Conservation (phyloP, 2,888 invertebrate species). For the Eristalis pertinax region DNA sequence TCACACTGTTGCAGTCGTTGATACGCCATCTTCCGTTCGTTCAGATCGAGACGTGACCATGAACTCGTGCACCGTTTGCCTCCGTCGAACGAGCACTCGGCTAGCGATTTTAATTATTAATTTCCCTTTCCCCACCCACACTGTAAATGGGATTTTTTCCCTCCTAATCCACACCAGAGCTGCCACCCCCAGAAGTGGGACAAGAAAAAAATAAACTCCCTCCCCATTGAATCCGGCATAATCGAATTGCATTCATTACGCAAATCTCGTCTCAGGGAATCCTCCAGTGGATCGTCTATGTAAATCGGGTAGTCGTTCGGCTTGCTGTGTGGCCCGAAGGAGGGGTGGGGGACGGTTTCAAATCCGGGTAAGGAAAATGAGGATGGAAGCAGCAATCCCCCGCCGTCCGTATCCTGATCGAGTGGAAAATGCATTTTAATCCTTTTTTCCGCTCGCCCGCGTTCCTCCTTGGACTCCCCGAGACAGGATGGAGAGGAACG, state of each 20-base stretch:
- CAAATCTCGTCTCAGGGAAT: slow-evolving; percentile 40
- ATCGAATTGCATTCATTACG: slow-evolving; percentile 59
- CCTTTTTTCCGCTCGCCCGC: slow-evolving; percentile 38
- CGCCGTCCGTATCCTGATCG: slow-evolving; percentile 36
- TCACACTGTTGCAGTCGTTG: too few relatives aligned
- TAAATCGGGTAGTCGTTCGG: slow-evolving; percentile 33
- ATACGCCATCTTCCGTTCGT: not conserved
- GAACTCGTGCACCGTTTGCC: not conserved
- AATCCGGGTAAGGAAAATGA: slow-evolving; percentile 40
- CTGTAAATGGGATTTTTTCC: not conserved
- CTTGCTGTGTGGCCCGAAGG: not conserved
- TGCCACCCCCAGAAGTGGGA: not conserved
- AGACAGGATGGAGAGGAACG: not conserved
- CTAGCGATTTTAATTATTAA: not conserved
- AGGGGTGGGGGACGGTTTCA: not conserved
- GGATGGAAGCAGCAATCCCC: slow-evolving; percentile 13
- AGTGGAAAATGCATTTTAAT: slow-evolving; percentile 69
- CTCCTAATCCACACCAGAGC: not conserved
- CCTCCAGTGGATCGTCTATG: slow-evolving; percentile 18
- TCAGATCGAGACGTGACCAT: not conserved
- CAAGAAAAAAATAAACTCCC: not conserved
- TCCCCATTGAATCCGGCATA: slow-evolving; percentile 29
- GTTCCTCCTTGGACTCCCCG: not conserved
- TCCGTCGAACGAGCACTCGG: not conserved
- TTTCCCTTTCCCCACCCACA: not conserved